phyloP scores from a whole-genome alignment of 2,888 invertebrate species.

The Asteroscopus sphinx region DNA sequence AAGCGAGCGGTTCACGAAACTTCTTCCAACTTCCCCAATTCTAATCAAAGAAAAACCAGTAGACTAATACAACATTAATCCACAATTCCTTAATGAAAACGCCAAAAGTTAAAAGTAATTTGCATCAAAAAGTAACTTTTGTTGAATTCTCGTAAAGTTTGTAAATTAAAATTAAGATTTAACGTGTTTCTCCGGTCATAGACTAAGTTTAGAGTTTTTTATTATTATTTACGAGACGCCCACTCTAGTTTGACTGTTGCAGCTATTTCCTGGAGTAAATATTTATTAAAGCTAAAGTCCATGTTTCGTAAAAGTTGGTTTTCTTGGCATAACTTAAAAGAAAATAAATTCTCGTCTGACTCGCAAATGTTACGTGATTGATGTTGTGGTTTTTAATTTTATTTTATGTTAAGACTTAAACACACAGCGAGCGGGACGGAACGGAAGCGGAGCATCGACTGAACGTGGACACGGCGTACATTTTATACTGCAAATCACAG shows the following conservation, averaged over 20 bases:
- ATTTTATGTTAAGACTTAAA: no score
- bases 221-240: conserved; percentile 60
- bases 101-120: conserved; percentile 76
- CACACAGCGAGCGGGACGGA: no score
- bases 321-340: background rate
- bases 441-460: no score
- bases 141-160: conserved; percentile 68
- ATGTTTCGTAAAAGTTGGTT: conserved; percentile 7
- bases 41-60: conserved; percentile 65
- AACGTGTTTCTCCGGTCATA: conserved; percentile 69
- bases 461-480: no score
- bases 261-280: conserved; percentile 46
- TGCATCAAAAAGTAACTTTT: conserved; percentile 76
- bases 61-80: conserved; percentile 68
- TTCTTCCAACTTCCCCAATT: conserved; percentile 45
- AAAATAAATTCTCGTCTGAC: no score
- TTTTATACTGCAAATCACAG: no score
- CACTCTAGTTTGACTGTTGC: conserved; percentile 35
- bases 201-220: conserved; percentile 63
- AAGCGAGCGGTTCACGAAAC: conserved; percentile 28
- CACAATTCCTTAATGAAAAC: conserved; percentile 76
- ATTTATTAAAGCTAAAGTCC: conserved; percentile 42
- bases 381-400: no score
- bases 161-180: conserved; percentile 82
- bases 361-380: no score